Percentiles rank a stretch among this genome's conserved stretches.
Conservation (phyloP, 30 jellyfish, hydroid and myxozoan genomes). For the Morbakka virulenta region DNA sequence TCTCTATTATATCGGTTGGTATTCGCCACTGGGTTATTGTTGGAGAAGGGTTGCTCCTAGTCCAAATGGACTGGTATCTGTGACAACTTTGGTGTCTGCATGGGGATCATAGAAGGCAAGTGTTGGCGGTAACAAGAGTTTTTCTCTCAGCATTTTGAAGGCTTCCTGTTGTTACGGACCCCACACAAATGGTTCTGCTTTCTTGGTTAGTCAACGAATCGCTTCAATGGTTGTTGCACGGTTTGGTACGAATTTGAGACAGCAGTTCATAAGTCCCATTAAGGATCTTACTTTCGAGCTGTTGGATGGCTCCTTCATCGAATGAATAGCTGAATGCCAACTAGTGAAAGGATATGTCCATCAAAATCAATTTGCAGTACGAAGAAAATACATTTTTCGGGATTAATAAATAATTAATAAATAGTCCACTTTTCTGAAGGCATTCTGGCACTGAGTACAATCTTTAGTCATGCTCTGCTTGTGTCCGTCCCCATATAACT, state of each 20-base stretch:
- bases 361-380: too few species aligned
- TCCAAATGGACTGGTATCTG: conserved; percentile 21
- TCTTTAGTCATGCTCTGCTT: not conserved
- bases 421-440: too few species aligned
- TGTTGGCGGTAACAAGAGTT: not conserved
- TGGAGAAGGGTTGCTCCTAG: too few species aligned
- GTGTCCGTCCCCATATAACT: not conserved
- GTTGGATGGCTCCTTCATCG: too few species aligned
- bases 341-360: too few species aligned
- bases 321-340: too few species aligned
- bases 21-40: conserved; percentile 3
- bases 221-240: conserved; percentile 18
- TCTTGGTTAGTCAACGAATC: not conserved
- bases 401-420: too few species aligned
- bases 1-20: conserved; percentile 3
- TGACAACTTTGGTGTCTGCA: not conserved
- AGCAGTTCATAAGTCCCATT: too few species aligned
- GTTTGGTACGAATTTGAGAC: too few species aligned
- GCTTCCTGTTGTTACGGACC: not conserved
- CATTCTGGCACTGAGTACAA: too few species aligned
- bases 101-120: conserved; percentile 23
- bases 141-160: not conserved
- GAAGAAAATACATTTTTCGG: too few species aligned
- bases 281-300: too few species aligned
- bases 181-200: conserved; percentile 2